Evolutionary conservation across 2,113 vertebrate species (phyloP).

Genomic region (Tiliqua scincoides): DNA sequence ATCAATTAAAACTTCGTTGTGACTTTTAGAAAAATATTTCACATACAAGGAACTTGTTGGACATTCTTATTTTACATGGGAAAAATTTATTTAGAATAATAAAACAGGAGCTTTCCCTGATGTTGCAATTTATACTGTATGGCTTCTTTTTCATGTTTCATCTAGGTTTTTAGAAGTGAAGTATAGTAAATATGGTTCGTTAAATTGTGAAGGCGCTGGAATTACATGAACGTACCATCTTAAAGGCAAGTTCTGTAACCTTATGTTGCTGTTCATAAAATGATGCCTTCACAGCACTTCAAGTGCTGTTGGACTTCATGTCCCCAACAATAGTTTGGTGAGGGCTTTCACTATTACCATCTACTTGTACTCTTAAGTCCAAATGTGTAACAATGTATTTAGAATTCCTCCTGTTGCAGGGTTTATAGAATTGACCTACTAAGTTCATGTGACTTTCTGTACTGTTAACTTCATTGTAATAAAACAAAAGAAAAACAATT

Average conservation of each 20-base stretch:
- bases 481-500: slow-evolving; percentile 93
- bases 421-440: slow-evolving; percentile 83
- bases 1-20: slow-evolving; percentile 89
- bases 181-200: slow-evolving; percentile 99
- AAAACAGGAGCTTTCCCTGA: slow-evolving; percentile 84
- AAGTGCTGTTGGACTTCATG: slow-evolving; percentile 97
- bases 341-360: slow-evolving; percentile 88
- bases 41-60: slow-evolving; percentile 88
- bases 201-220: slow-evolving; percentile 99
- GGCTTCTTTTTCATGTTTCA: slow-evolving; percentile 96
- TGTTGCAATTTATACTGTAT: slow-evolving; percentile 95
- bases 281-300: slow-evolving; percentile 94
- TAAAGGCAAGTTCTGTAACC: slow-evolving; percentile 98
- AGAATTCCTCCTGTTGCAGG: slow-evolving; percentile 89
- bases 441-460: slow-evolving; percentile 93
- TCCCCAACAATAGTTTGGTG: slow-evolving; percentile 98
- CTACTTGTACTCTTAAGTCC: slow-evolving; percentile 82
- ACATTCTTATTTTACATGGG: slow-evolving; percentile 87
- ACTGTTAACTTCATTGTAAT: slow-evolving; percentile 97
- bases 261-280: slow-evolving; percentile 86
- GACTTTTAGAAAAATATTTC: slow-evolving; percentile 85
- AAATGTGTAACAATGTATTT: slow-evolving; percentile 86
- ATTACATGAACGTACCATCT: slow-evolving; percentile 95
- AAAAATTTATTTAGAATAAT: slow-evolving; percentile 87
- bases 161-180: slow-evolving; percentile 99